Conservation (phyloP, 2,797 vertebrate genomes). For the Microctenopoma steveboyesi region DNA sequence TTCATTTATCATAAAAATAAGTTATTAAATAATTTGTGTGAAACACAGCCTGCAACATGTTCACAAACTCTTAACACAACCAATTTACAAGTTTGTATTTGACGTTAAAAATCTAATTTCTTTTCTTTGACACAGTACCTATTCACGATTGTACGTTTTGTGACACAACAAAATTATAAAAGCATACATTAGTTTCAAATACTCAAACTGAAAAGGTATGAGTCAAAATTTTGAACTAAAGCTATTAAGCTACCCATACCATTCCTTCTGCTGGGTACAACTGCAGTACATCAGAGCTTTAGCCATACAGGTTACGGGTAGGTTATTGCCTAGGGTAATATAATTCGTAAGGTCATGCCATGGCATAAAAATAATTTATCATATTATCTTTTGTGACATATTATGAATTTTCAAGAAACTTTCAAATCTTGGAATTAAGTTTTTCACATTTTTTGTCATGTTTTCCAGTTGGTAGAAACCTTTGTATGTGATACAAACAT, state of each 20-base stretch:
- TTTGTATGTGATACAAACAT: background rate
- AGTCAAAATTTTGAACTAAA: background rate
- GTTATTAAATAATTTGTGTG: background rate
- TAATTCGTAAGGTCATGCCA: background rate
- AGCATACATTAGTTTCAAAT: background rate
- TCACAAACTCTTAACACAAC: background rate
- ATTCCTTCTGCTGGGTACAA: conserved; percentile 18
- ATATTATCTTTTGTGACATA: conserved; percentile 14
- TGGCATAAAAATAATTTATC: background rate
- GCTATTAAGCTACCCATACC: background rate
- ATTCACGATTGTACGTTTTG: background rate
- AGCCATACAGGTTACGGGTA: background rate
- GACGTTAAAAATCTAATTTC: background rate
- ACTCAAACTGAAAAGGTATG: background rate
- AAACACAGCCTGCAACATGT: no score
- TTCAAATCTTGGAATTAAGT: no score
- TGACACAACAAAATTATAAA: background rate
- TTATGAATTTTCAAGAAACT: background rate
- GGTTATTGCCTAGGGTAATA: no score
- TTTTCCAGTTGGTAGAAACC: background rate
- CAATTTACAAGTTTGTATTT: background rate
- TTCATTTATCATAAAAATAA: background rate
- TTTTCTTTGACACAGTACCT: background rate
- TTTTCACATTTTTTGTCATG: no score
- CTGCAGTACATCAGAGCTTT: background rate